A percentile compares a stretch with the other conserved stretches of the same genome.
These are phyloP conservation scores for Argyresthia goedartella DNA, from an alignment of 2,888 invertebrate species.

Conservation along the genomic window DNA sequence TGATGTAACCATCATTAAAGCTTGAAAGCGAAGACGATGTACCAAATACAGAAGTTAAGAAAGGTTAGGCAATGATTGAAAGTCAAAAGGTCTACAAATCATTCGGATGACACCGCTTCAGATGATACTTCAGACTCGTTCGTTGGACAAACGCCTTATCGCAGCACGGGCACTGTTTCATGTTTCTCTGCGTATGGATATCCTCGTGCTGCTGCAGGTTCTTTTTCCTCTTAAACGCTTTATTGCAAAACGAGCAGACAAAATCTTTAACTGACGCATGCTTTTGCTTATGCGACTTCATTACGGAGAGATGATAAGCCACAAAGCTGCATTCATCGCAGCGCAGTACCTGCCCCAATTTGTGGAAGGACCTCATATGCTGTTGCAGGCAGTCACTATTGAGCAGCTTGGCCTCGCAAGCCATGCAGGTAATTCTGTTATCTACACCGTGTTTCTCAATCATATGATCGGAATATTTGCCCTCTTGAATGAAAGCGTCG, in stretches of 20 bases:
- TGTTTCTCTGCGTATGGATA: conserved; percentile 18
- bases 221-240: conserved; percentile 18
- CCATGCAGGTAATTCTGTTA: conserved; percentile 1
- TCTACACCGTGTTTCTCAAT: conserved; percentile 4
- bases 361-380: conserved; percentile 3
- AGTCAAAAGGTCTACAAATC: background rate
- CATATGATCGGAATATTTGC: conserved; percentile 1
- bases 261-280: conserved; percentile 21
- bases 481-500: background rate
- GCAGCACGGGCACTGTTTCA: conserved; percentile 18
- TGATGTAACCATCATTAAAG: no score
- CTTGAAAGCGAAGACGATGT: no score
- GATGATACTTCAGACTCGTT: conserved; percentile 8
- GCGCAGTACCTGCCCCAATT: conserved; percentile 2
- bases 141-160: conserved; percentile 21
- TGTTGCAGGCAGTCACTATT: background rate
- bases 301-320: background rate
- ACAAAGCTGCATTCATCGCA: conserved; percentile 5
- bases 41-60: no score
- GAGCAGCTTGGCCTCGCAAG: background rate
- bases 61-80: no score
- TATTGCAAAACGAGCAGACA: conserved; percentile 26
- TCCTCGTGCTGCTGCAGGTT: conserved; percentile 15
- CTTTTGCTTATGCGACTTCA: conserved; percentile 13
- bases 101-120: conserved; percentile 6